Conservation (phyloP, 2,888 invertebrate species). For the Pilophorus perplexus region DNA sequence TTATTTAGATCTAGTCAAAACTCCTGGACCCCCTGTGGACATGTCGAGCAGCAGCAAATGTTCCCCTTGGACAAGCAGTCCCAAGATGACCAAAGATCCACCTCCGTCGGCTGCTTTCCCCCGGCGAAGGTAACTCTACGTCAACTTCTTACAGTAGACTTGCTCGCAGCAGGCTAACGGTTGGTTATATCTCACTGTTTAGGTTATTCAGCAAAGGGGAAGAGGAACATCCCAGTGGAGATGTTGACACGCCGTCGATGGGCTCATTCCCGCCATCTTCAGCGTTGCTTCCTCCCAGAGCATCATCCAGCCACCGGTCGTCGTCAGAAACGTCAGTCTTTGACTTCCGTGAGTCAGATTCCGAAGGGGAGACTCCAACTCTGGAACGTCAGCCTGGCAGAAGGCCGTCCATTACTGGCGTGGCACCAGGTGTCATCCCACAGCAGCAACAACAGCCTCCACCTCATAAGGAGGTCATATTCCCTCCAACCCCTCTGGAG, state of each 20-base stretch:
- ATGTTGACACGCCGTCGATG: conserved; percentile 4
- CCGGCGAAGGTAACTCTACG: conserved; percentile 45
- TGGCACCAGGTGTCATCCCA: background rate
- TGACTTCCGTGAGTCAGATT: conserved; percentile 63
- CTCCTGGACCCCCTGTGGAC: background rate
- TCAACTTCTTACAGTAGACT: too few species aligned
- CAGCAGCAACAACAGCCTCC: background rate
- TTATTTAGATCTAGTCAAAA: conserved; percentile 46
- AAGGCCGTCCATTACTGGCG: conserved; percentile 5
- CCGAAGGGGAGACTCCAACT: conserved; percentile 62
- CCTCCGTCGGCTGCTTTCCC: conserved; percentile 45
- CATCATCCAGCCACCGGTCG: conserved; percentile 54
- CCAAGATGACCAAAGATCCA: conserved; percentile 56
- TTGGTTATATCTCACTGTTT: too few species aligned
- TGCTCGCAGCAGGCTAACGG: too few species aligned
- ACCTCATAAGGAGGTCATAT: background rate
- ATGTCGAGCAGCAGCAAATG: conserved; percentile 29
- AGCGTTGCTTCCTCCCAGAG: conserved; percentile 21
- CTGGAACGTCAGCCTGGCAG: conserved; percentile 60
- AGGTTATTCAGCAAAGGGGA: conserved; percentile 63
- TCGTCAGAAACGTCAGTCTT: conserved; percentile 65
- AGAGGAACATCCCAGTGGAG: conserved; percentile 47
- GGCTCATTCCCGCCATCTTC: conserved; percentile 27
- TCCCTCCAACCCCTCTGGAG: conserved; percentile 14
- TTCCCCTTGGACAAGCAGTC: conserved; percentile 51